Evolutionary conservation across 1,140 invertebrate species (phyloP).

Genomic region (Spodoptera litura): DNA sequence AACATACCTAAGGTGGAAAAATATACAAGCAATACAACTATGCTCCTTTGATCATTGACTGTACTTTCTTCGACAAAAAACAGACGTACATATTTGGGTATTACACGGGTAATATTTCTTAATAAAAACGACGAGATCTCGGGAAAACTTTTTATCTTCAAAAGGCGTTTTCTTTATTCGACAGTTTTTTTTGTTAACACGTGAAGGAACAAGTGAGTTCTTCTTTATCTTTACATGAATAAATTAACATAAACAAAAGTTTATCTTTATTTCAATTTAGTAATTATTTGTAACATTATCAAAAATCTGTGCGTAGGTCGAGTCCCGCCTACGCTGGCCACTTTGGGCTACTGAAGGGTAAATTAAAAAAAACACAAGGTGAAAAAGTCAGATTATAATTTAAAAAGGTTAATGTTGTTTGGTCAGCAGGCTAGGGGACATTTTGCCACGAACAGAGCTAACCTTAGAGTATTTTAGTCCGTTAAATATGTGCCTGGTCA

Average conservation of each 20-base stretch:
- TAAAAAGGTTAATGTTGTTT: slow-evolving; percentile 21
- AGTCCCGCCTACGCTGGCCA: background rate
- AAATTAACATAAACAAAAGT: too few relatives aligned
- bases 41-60: slow-evolving; percentile 62
- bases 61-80: slow-evolving; percentile 60
- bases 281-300: background rate
- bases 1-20: slow-evolving; percentile 24
- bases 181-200: background rate
- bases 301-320: background rate
- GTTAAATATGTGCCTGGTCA: too few relatives aligned
- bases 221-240: too few relatives aligned
- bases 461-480: background rate
- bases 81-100: slow-evolving; percentile 30
- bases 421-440: background rate
- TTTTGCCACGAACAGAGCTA: background rate
- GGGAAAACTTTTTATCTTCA: background rate
- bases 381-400: background rate
- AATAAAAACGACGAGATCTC: background rate
- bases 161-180: background rate
- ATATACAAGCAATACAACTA: slow-evolving; percentile 34
- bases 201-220: too few relatives aligned
- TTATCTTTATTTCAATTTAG: too few relatives aligned
- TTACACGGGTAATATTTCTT: slow-evolving; percentile 10
- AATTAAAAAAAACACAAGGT: background rate
- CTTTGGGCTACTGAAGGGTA: background rate